phyloP scores from a whole-genome alignment of 2,888 invertebrate species.

The Microplitis manilae region DNA sequence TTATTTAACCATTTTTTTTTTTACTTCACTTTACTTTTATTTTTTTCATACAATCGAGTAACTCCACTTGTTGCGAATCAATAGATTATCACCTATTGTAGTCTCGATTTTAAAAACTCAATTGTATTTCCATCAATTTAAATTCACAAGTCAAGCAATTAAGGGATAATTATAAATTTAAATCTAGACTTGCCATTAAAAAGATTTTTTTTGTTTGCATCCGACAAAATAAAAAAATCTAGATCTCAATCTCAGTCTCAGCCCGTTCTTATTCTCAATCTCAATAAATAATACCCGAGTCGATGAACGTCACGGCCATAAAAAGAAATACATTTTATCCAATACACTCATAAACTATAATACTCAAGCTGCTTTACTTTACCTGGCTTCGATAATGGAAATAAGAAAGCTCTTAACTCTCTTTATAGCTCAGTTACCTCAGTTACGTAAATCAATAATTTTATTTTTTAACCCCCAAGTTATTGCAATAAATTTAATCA shows the following conservation, averaged over 20 bases:
- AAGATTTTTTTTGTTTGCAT: neutral
- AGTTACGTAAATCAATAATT: neutral
- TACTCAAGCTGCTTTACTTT: neutral
- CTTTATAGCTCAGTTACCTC: slow-evolving; percentile 1
- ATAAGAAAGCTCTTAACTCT: neutral
- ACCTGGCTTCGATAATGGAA: neutral
- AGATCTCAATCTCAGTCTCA: neutral
- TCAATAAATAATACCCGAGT: neutral
- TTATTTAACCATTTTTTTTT: neutral
- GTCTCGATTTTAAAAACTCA: neutral
- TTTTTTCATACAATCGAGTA: slow-evolving; percentile 3
- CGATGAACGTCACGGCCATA: neutral
- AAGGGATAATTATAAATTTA: neutral
- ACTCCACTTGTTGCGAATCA: slow-evolving; percentile 17
- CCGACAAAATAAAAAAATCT: too few relatives aligned
- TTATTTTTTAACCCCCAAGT: neutral
- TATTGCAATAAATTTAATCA: too few relatives aligned
- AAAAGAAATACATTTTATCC: neutral
- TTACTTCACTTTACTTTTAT: neutral
- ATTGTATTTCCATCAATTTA: neutral
- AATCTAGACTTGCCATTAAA: neutral
- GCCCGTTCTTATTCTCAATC: neutral
- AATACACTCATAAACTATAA: neutral
- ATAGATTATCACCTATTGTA: neutral
- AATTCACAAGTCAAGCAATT: neutral